Percentiles rank a stretch among this genome's conserved stretches.
phyloP scores from a whole-genome alignment of 1,140 invertebrate species.

The Meteorus sp. region DNA sequence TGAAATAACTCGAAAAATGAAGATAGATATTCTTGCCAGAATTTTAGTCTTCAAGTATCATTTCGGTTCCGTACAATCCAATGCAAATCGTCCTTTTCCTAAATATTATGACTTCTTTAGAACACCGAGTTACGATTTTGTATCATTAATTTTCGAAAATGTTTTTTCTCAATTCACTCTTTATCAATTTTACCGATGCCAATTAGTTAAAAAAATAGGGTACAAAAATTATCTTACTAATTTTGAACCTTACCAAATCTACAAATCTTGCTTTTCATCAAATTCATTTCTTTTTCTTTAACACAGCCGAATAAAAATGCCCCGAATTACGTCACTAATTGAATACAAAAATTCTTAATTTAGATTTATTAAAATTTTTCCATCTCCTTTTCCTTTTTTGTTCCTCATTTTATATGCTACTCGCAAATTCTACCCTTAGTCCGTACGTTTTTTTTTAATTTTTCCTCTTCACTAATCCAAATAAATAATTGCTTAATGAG shows the following conservation, averaged over 20 bases:
- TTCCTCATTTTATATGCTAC: too few relatives aligned
- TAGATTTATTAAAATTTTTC: too few relatives aligned
- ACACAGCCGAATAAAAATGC: too few relatives aligned
- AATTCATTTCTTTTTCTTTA: not conserved
- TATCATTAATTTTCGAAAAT: constrained; percentile 1
- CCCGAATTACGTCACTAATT: too few relatives aligned
- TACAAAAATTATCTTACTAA: constrained; percentile 56
- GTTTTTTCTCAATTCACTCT: too few relatives aligned
- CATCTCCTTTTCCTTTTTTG: too few relatives aligned
- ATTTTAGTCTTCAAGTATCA: not conserved
- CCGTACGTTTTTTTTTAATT: too few relatives aligned
- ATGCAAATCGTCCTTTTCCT: constrained; percentile 33
- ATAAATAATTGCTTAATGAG: too few relatives aligned
- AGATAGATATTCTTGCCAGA: not conserved
- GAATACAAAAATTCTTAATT: too few relatives aligned
- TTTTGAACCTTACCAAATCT: constrained; percentile 47
- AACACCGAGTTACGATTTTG: constrained; percentile 9
- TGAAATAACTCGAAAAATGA: too few relatives aligned
- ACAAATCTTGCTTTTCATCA: constrained; percentile 33
- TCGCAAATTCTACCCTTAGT: too few relatives aligned
- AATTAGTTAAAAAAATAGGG: constrained; percentile 59
- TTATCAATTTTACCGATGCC: constrained; percentile 18
- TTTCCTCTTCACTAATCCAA: too few relatives aligned
- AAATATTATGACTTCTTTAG: constrained; percentile 32
- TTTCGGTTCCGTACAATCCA: not conserved